Percentiles rank a stretch among this genome's conserved stretches.
Conservation (phyloP, 1,140 invertebrate genomes). For the Arion vulgaris region DNA sequence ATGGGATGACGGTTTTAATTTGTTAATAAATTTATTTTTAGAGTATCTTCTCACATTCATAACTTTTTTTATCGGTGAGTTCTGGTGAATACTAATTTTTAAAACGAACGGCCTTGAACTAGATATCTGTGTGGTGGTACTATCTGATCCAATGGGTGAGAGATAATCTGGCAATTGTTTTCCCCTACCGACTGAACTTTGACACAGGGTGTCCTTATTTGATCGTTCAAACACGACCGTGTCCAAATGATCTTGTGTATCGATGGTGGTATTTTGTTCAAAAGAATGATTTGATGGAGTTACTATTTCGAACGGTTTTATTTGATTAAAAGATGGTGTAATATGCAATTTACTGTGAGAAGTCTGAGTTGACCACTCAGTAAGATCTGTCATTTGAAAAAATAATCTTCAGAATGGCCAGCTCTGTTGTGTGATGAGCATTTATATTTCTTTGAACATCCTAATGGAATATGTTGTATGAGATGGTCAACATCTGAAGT, state of each 20-base stretch:
- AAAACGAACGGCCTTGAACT: background rate
- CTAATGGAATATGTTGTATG: constrained; percentile 31
- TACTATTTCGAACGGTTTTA: background rate
- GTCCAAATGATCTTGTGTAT: background rate
- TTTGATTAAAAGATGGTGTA: too few species aligned
- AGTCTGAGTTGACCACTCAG: background rate
- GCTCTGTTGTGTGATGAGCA: background rate
- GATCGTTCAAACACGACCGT: constrained; percentile 5
- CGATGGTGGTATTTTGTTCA: background rate
- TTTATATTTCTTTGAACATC: background rate
- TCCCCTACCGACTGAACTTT: background rate
- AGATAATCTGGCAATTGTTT: background rate
- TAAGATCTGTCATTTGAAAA: background rate
- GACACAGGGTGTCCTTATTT: background rate
- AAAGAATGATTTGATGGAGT: background rate
- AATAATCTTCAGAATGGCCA: background rate
- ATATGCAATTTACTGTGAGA: background rate
- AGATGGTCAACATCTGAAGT: constrained; percentile 36
- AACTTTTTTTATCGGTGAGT: background rate
- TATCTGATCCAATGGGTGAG: background rate
- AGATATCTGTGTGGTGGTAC: background rate
- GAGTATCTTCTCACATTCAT: background rate
- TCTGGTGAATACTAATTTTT: background rate
- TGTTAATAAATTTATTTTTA: background rate
- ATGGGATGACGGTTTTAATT: background rate